Base-by-base conservation (phyloP, 2,797 vertebrate genomes). In the Luscinia luscinia region DNA sequence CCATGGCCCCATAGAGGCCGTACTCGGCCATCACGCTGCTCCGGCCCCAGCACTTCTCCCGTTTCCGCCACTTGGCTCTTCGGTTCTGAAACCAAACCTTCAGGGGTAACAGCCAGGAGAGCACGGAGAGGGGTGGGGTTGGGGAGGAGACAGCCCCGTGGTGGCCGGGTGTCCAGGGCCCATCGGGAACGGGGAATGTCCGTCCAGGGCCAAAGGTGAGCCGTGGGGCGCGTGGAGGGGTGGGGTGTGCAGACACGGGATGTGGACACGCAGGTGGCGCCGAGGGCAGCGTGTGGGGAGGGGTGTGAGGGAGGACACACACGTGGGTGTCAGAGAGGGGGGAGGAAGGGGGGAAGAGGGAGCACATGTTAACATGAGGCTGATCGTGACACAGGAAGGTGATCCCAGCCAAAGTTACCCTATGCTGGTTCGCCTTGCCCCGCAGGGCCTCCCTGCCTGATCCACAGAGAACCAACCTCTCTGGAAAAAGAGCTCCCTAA, bases 1-100 rank as follows among this genome's bases (percentile, higher is more conserved):
- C 98, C 98, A 99, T 99, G 73, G 98, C 98, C 14, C 98, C 98
- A 0, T 99, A 99, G 43, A 99, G 98, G 9, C 98, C 98, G 0
- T 99, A 99, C 91, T 99, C 98, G 0, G 98, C 98, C 98, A 99
- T 99, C 80, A 98, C 98, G 1, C 98, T 99, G 97, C 98, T 99
- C 74, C 98, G 97, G 10, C 98, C 98, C 98, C 98, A 99, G 89
- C 98, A 98, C 93, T 99, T 99, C 96, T 99, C 98, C 67, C 98
- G 95, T 96, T 99, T 99, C 74, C 98, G 97, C 98, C 98, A 99
- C 94, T 99, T 99, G 79, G 98, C 98, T 91, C 98, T 98, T 68
- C 98, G 98, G 96, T 99, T 99, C 96, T 99, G 98, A 96, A 99
- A 99, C 98, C 98, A 99, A 83, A 98, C 98, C 98, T 99, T 96